Conservation (phyloP, 2,888 invertebrate genomes). For the Drosophila diplacantha region DNA sequence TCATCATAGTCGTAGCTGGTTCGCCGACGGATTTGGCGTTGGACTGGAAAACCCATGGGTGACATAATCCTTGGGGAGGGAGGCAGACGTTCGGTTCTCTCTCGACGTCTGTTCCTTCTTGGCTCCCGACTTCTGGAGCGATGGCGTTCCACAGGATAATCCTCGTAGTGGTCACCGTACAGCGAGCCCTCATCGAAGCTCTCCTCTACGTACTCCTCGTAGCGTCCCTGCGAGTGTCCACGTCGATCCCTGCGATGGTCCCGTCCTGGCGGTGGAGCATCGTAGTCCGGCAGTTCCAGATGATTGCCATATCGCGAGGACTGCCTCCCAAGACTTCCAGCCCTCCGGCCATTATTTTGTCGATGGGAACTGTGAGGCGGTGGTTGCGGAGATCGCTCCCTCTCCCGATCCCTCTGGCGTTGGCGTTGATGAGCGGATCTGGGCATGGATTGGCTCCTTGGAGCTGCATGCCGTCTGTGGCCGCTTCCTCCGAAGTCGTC, state of each 20-base stretch:
- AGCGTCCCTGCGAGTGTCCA: slow-evolving; percentile 65
- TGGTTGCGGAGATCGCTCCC: slow-evolving; percentile 55
- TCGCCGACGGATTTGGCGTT: slow-evolving; percentile 79
- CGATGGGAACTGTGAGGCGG: slow-evolving; percentile 24
- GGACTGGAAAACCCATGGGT: slow-evolving; percentile 83
- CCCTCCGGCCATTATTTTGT: slow-evolving; percentile 47
- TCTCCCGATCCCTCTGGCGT: slow-evolving; percentile 52
- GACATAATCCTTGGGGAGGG: slow-evolving; percentile 83
- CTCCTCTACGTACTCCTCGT: slow-evolving; percentile 73
- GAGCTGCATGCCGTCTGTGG: slow-evolving; percentile 46
- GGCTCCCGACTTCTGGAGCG: slow-evolving; percentile 52
- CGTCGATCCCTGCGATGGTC: slow-evolving; percentile 46
- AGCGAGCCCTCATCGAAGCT: slow-evolving; percentile 68
- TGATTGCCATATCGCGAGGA: slow-evolving; percentile 73
- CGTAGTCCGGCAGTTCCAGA: slow-evolving; percentile 73
- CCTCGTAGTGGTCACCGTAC: slow-evolving; percentile 66
- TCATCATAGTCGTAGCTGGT: slow-evolving; percentile 80
- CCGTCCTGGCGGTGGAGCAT: slow-evolving; percentile 29
- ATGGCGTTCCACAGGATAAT: slow-evolving; percentile 52
- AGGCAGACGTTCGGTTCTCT: slow-evolving; percentile 68
- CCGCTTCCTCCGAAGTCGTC: slow-evolving; percentile 74
- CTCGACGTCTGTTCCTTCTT: slow-evolving; percentile 53
- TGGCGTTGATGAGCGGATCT: slow-evolving; percentile 69
- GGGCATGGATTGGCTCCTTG: slow-evolving; percentile 76
- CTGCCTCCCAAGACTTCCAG: slow-evolving; percentile 62